Evolutionary conservation across 2,888 invertebrate species (phyloP).

Genomic region (Holacanthella duospinosa): DNA sequence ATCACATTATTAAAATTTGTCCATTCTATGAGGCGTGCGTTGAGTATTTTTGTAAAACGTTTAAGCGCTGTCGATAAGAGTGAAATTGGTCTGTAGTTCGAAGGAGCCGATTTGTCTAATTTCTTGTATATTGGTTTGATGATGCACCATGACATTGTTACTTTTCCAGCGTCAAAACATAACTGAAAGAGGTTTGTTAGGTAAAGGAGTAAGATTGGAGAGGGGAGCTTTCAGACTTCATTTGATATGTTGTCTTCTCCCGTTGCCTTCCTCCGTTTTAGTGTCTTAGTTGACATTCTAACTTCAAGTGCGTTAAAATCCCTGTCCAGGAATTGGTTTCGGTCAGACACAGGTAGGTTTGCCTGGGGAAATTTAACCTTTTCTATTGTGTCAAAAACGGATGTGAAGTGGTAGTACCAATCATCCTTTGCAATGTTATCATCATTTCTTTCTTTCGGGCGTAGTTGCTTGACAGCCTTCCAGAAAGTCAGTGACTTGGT

Average conservation of each 20-base stretch:
- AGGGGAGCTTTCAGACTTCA: neutral
- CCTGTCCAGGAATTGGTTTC: neutral
- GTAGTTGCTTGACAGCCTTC: neutral
- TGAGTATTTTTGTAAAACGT: neutral
- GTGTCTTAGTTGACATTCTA: neutral
- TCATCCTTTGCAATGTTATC: neutral
- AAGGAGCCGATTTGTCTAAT: neutral
- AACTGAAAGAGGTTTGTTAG: too few species aligned
- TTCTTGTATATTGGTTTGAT: neutral
- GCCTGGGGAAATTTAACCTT: neutral
- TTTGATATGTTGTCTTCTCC: neutral
- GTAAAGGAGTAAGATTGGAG: neutral
- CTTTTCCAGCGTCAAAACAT: neutral
- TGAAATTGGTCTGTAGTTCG: neutral
- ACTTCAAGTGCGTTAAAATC: neutral
- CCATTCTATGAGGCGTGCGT: neutral
- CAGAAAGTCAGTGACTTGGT: neutral
- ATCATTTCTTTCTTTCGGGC: neutral
- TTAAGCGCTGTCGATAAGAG: neutral
- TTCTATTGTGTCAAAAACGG: neutral
- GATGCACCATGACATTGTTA: neutral
- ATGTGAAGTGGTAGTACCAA: neutral
- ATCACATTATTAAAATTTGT: neutral
- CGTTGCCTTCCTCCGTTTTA: neutral
- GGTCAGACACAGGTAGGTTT: neutral